Base-by-base conservation (phyloP, 2,888 invertebrate species). In the Gryllus longicercus region DNA sequence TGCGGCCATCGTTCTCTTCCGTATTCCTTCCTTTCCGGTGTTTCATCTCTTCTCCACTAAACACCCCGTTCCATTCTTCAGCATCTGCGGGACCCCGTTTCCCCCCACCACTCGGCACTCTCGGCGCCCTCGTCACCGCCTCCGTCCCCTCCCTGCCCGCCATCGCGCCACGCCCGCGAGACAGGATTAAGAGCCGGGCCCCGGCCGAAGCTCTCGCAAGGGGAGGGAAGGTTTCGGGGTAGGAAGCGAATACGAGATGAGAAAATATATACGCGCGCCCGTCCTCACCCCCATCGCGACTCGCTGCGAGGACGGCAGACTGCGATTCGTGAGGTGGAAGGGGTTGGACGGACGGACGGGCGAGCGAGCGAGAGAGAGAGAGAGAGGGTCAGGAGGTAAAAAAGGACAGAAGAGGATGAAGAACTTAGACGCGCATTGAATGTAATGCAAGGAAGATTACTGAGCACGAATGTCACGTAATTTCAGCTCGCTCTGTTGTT, bases 341-440 rank as follows among this genome's bases (percentile, higher is more conserved):
- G 63, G 14, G 16, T n/a, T 63, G n/a, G 63, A 63, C 14, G 14
- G 16, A 63, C 63, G 63, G n/a, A 14, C 63, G 63, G 3, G n/a
- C 4, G 14, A 14, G n/a, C 63, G 63, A 51, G 51, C 51, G 51
- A 14, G 63, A 8, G 63, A 63, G 63, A 8, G n/a, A 63, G n/a
- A n/a, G 63, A 63, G 14, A 12, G 63, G 12, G 63, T 16, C 16
- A 18, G 63, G 63, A 38, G 11, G 63, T 18, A 63, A 63, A 14
- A n/a, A n/a, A 63, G 38, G n/a, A 63, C 14, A 63, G 63, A 14
- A 63, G 14, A n/a, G 63, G 63, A 63, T 63, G 63, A 38, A 38
- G 63, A 63, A 63, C 63, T 63, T 63, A 63, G 63, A 63, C 63
- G 63, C 63, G 63, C 63, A 63, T 63, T 63, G 63, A 63, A 63